phyloP scores from a whole-genome alignment of 2,888 invertebrate genomes.

The Lepeophtheirus nordmannii region DNA sequence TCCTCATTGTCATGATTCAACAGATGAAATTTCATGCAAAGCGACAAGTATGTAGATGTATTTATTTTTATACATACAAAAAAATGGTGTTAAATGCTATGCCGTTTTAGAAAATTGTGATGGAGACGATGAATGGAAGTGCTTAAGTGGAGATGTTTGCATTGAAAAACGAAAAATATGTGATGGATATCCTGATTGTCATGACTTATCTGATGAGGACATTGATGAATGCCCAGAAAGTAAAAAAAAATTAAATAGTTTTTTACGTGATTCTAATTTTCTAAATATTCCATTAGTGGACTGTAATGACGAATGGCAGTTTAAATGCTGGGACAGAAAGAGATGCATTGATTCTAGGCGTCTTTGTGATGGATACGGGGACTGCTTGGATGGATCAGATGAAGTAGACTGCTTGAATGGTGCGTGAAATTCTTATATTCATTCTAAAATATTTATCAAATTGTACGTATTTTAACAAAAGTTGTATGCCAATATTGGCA shows the following conservation, averaged over 20 bases:
- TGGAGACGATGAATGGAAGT: constrained; percentile 9
- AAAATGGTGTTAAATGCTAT: not conserved
- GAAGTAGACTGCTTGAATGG: not conserved
- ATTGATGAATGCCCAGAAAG: constrained; percentile 6
- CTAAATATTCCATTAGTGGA: constrained; percentile 6
- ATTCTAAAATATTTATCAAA: not conserved
- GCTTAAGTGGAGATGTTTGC: not conserved
- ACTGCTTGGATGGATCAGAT: constrained; percentile 16
- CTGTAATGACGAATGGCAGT: constrained; percentile 10
- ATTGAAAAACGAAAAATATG: constrained; percentile 2
- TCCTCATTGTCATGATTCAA: constrained; percentile 9
- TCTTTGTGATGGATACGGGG: constrained; percentile 3
- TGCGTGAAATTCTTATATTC: not conserved
- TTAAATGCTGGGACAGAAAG: constrained; percentile 7
- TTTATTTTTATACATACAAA: not conserved
- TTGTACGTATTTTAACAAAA: not conserved
- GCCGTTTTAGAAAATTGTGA: not conserved
- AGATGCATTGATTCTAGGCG: constrained; percentile 9
- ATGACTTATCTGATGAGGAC: constrained; percentile 7
- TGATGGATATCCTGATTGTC: constrained; percentile 5
- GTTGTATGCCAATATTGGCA: constrained; percentile 13
- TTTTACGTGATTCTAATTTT: not conserved
- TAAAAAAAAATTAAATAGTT: not conserved
- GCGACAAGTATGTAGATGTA: not conserved
- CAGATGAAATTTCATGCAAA: constrained; percentile 11